phyloP scores from a whole-genome alignment of 2,797 vertebrate species.

The Schizothorax lantsangensis region DNA sequence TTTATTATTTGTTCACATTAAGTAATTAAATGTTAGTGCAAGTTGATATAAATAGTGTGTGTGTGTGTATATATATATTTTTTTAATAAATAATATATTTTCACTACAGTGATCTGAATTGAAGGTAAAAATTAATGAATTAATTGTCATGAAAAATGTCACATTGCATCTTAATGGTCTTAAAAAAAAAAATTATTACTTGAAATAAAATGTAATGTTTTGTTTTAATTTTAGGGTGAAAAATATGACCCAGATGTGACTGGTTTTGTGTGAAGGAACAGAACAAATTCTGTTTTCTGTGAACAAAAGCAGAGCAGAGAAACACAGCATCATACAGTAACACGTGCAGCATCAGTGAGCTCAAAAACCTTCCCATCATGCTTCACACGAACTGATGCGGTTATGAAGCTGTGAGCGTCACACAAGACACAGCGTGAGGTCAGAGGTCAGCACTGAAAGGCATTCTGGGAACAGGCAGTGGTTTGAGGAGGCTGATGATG shows the following conservation, averaged over 20 bases:
- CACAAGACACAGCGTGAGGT: background rate
- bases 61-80: too few species aligned
- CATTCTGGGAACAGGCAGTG: background rate
- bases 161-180: background rate
- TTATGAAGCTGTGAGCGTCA: background rate
- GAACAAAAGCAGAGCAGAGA: background rate
- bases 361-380: background rate
- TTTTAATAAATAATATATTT: background rate
- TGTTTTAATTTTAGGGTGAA: background rate
- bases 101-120: background rate
- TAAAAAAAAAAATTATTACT: too few species aligned
- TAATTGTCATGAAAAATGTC: background rate
- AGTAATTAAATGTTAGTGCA: too few species aligned
- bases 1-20: too few species aligned
- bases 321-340: background rate
- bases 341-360: background rate
- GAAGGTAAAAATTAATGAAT: background rate
- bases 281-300: background rate
- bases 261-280: background rate
- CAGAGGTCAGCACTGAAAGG: background rate
- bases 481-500: background rate
- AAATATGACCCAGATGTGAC: background rate
- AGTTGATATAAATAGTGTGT: background rate
- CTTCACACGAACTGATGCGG: background rate
- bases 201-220: background rate